Conservation (phyloP, 2,888 invertebrate species). For the Branchipolynoe longqiensis region DNA sequence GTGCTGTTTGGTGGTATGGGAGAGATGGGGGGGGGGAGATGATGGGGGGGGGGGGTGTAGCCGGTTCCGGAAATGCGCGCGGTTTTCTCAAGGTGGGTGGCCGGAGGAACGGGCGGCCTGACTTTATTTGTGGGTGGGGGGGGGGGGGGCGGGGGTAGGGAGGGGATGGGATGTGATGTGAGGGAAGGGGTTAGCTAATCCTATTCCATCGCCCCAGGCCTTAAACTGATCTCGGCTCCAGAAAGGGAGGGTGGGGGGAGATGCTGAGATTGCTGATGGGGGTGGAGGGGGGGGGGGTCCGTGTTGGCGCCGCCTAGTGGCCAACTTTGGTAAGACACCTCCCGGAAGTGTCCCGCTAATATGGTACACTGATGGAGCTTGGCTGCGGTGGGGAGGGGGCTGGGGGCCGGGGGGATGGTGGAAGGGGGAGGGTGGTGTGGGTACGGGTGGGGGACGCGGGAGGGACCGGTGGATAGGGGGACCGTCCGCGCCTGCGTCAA, state of each 20-base stretch:
- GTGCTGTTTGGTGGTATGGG: not conserved
- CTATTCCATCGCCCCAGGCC: too few species aligned
- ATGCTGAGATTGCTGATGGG: too few species aligned
- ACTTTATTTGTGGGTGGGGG: slow-evolving; percentile 22
- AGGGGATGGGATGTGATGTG: too few species aligned
- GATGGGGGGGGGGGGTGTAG: not conserved
- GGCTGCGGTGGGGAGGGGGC: too few species aligned
- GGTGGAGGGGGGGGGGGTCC: slow-evolving; percentile 31
- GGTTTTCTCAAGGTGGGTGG: too few species aligned
- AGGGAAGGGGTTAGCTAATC: too few species aligned
- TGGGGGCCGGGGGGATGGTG: too few species aligned
- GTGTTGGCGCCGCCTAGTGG: slow-evolving; percentile 32
- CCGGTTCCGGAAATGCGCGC: not conserved
- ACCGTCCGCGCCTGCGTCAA: not conserved
- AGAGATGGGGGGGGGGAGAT: not conserved
- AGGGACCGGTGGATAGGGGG: too few species aligned
- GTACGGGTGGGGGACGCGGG: too few species aligned
- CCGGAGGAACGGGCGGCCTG: not conserved
- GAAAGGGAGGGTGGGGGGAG: too few species aligned
- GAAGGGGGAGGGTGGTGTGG: too few species aligned
- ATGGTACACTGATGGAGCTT: slow-evolving; percentile 30
- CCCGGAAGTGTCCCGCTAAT: slow-evolving; percentile 39
- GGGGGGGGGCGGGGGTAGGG: too few species aligned
- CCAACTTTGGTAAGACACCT: slow-evolving; percentile 39
- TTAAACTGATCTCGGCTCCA: slow-evolving; percentile 37